Percentiles rank a stretch among this genome's conserved stretches.
Conservation (phyloP, 2,113 vertebrate genomes). For the Axis porcinus region DNA sequence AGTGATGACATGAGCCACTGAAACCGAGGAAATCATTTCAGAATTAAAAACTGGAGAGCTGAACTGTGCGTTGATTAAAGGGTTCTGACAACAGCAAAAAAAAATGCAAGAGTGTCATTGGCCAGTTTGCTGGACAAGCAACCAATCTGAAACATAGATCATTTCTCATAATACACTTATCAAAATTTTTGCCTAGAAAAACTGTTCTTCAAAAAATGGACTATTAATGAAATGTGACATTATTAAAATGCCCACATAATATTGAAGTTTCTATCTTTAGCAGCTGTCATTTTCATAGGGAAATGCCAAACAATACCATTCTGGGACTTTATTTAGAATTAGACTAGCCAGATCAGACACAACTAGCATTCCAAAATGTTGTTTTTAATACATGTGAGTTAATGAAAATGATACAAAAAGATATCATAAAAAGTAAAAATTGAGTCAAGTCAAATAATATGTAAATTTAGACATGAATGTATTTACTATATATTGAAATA, state of each 20-base stretch:
- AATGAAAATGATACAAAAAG: not conserved
- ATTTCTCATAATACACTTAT: not conserved
- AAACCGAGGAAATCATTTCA: not conserved
- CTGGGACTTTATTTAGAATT: not conserved
- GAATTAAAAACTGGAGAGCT: not conserved
- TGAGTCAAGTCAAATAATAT: not conserved
- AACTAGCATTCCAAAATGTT: not conserved
- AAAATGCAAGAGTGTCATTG: not conserved
- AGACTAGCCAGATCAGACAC: not conserved
- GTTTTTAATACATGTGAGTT: not conserved
- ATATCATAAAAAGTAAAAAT: not conserved
- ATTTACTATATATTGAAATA: not conserved
- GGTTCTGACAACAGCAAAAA: not conserved
- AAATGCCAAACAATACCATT: not conserved
- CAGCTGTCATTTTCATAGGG: not conserved
- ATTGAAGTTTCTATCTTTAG: not conserved
- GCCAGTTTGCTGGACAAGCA: not conserved
- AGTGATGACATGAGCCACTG: not conserved
- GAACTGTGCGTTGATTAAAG: not conserved
- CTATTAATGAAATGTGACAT: not conserved
- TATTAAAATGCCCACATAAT: not conserved
- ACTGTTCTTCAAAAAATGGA: not conserved
- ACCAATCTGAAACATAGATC: not conserved
- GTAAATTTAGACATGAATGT: not conserved
- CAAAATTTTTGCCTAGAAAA: not conserved